These are phyloP conservation scores for Elysia crispata DNA, from an alignment of 2,888 invertebrate species.

Conservation along the genomic window DNA sequence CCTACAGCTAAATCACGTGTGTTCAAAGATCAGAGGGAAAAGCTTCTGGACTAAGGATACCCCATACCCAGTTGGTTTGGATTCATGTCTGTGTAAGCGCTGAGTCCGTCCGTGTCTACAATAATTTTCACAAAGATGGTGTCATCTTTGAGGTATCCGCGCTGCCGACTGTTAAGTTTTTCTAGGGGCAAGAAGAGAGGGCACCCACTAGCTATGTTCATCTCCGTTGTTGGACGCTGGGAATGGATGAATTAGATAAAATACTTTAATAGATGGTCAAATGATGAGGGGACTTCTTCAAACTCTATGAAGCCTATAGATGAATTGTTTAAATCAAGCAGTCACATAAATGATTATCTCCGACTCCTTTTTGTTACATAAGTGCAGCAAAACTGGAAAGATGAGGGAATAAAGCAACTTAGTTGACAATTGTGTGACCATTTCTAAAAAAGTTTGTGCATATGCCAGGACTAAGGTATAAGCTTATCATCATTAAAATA, in stretches of 20 bases:
- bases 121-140: conserved; percentile 70
- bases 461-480: too few species aligned
- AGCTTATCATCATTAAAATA: too few species aligned
- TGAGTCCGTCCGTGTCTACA: conserved; percentile 58
- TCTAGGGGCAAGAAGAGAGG: conserved; percentile 71
- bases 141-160: conserved; percentile 70
- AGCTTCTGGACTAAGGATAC: conserved; percentile 42
- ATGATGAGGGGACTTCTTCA: too few species aligned
- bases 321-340: too few species aligned
- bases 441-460: too few species aligned
- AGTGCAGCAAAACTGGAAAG: too few species aligned
- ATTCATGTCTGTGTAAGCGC: conserved; percentile 55
- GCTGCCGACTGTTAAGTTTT: conserved; percentile 58
- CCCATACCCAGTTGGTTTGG: conserved; percentile 48
- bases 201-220: conserved; percentile 77
- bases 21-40: conserved; percentile 39
- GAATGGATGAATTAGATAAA: background rate
- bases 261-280: background rate
- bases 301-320: too few species aligned
- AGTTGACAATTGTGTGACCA: too few species aligned
- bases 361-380: too few species aligned
- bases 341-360: too few species aligned
- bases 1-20: background rate
- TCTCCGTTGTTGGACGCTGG: conserved; percentile 71
- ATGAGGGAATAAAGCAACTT: too few species aligned